phyloP scores from a whole-genome alignment of 2,113 vertebrate species.

The Accipiter cooperii region DNA sequence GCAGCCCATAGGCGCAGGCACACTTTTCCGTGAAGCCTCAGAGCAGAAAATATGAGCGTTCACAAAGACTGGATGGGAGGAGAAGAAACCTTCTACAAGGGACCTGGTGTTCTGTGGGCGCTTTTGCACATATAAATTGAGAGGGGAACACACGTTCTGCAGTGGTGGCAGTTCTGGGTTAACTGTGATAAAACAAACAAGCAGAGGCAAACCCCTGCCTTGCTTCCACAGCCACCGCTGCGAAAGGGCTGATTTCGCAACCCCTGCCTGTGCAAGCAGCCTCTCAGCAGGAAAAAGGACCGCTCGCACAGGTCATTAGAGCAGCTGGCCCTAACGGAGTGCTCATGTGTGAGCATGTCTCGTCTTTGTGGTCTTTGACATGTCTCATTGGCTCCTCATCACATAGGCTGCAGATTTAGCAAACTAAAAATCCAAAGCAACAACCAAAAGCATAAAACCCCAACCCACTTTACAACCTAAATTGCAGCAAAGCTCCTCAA shows the following conservation, averaged over 20 bases:
- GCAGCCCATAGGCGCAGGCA: accelerated
- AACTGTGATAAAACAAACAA: not conserved
- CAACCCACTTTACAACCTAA: not conserved
- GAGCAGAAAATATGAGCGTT: not conserved
- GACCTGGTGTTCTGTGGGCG: not conserved
- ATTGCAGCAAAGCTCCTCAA: not conserved
- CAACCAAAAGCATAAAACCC: not conserved
- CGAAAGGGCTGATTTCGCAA: not conserved
- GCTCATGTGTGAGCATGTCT: not conserved
- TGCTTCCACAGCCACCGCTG: not conserved
- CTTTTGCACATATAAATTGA: not conserved
- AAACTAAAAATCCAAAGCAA: not conserved
- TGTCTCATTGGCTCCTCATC: not conserved
- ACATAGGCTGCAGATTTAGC: not conserved
- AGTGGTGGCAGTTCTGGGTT: not conserved
- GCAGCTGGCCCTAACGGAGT: not conserved
- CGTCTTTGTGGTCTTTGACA: not conserved
- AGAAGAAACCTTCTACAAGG: not conserved
- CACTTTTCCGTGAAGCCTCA: not conserved
- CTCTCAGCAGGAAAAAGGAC: not conserved
- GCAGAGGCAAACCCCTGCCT: not conserved
- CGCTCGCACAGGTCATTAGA: not conserved
- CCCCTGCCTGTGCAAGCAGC: not conserved
- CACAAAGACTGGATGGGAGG: not conserved
- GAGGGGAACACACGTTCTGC: not conserved